Conservation (phyloP, 2,888 invertebrate species). For the Eupeodes luniger region DNA sequence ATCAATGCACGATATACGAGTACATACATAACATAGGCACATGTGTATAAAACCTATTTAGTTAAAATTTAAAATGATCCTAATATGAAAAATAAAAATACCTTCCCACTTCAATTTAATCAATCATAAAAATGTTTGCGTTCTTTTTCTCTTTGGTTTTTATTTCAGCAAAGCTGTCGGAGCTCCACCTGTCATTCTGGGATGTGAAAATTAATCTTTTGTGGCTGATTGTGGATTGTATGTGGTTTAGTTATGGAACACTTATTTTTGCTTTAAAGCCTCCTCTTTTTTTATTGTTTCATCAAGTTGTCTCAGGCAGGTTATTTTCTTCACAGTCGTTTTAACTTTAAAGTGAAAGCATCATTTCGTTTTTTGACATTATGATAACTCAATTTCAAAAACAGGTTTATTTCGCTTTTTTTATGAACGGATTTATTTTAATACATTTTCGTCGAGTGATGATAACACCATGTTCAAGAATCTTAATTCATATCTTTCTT, state of each 20-base stretch:
- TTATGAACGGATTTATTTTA: neutral
- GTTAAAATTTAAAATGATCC: neutral
- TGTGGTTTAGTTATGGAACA: too few relatives aligned
- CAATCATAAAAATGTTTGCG: slow-evolving; percentile 1
- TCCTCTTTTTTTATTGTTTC: neutral
- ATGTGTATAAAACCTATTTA: neutral
- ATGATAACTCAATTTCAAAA: slow-evolving; percentile 5
- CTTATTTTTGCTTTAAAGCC: neutral
- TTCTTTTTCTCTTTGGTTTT: neutral
- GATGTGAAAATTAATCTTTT: slow-evolving; percentile 13
- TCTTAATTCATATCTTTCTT: neutral
- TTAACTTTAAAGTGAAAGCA: neutral
- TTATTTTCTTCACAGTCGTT: slow-evolving; percentile 2
- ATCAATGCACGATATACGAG: neutral
- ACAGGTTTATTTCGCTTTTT: neutral
- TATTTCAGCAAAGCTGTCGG: neutral
- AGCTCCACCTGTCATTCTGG: slow-evolving; percentile 13
- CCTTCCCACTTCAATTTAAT: slow-evolving; percentile 20
- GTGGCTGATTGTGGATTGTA: neutral
- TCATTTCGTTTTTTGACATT: neutral
- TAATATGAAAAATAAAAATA: too few relatives aligned
- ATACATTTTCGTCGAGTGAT: neutral
- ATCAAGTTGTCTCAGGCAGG: slow-evolving; percentile 8
- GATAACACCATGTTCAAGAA: neutral
- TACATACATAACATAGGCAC: too few relatives aligned